A percentile compares a stretch with the other conserved stretches of the same genome.
phyloP scores from a whole-genome alignment of 2,888 invertebrate species.

The Nomada ferruginata region DNA sequence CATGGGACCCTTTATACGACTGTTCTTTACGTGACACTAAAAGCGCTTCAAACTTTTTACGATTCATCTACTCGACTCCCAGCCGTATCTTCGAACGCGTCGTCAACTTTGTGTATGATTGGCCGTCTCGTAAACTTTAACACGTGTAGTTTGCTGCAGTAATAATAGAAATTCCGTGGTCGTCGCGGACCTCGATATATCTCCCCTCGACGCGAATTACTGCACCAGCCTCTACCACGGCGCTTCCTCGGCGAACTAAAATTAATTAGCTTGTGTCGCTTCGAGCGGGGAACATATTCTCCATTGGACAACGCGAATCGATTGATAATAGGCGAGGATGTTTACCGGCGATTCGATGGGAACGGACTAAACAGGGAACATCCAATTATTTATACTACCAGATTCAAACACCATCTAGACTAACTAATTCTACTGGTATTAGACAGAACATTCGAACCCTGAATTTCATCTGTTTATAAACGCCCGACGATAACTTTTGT shows the following conservation, averaged over 20 bases:
- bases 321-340: not conserved
- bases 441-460: too few species aligned
- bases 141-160: conserved; percentile 15
- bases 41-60: conserved; percentile 48
- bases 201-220: not conserved
- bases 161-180: conserved; percentile 32
- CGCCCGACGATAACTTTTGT: not conserved
- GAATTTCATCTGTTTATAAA: too few species aligned
- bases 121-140: conserved; percentile 33
- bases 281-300: not conserved
- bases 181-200: conserved; percentile 1
- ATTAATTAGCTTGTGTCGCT: conserved; percentile 13
- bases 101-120: conserved; percentile 17
- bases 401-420: too few species aligned
- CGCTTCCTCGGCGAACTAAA: conserved; percentile 5
- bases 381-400: too few species aligned
- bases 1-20: conserved; percentile 36
- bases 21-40: conserved; percentile 34
- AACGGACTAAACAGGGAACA: too few species aligned
- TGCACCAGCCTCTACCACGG: not conserved
- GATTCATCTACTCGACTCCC: conserved; percentile 28
- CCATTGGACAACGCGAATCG: not conserved
- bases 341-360: too few species aligned
- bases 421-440: too few species aligned
- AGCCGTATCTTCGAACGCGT: not conserved